Conservation (phyloP, 1,140 invertebrate genomes). For the Trachelipus rathkii region DNA sequence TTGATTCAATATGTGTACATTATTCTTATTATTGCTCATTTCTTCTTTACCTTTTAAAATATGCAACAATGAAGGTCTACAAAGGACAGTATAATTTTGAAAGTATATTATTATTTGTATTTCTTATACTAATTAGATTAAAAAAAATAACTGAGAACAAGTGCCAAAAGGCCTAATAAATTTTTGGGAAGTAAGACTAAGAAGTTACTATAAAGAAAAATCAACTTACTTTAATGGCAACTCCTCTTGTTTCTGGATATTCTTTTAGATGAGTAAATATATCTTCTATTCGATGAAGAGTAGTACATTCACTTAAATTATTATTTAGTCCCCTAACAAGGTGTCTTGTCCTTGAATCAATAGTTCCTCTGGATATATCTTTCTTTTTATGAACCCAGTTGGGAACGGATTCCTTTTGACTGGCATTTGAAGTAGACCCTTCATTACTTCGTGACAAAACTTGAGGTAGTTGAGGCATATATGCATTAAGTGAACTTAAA, state of each 20-base stretch:
- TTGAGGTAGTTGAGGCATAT: neutral
- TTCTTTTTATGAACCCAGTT: neutral
- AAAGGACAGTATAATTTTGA: too few relatives aligned
- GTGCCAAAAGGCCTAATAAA: too few relatives aligned
- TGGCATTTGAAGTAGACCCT: neutral
- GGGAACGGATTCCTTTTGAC: neutral
- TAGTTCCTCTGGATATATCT: slow-evolving; percentile 36
- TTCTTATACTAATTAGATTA: too few relatives aligned
- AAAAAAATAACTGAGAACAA: too few relatives aligned
- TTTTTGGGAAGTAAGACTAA: too few relatives aligned
- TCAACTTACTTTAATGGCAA: slow-evolving; percentile 62
- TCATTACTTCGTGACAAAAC: neutral
- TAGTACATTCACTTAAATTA: slow-evolving; percentile 59
- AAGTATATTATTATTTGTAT: too few relatives aligned
- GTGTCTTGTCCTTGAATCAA: slow-evolving; percentile 63
- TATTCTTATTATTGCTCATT: too few relatives aligned
- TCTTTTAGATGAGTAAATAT: slow-evolving; percentile 65
- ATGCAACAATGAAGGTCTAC: too few relatives aligned
- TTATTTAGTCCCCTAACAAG: slow-evolving; percentile 61
- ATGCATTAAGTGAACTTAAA: neutral
- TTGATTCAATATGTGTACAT: too few relatives aligned
- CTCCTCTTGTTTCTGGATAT: slow-evolving; percentile 64
- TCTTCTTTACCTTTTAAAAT: too few relatives aligned
- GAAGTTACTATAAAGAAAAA: neutral
- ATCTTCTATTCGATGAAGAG: slow-evolving; percentile 61